phyloP scores from a whole-genome alignment of 2,797 vertebrate species.

The Austrolebias charrua region DNA sequence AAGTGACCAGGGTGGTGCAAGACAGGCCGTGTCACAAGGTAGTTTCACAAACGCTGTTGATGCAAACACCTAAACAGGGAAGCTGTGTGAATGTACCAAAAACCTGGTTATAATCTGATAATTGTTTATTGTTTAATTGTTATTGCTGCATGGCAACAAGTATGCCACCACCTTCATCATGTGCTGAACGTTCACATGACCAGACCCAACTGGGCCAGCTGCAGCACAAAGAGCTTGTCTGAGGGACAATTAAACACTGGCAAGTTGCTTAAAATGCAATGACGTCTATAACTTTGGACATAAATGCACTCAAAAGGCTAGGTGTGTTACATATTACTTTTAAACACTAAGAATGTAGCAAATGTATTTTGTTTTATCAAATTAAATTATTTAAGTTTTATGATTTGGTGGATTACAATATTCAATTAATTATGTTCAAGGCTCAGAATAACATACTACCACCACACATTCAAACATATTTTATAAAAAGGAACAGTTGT shows the following conservation, averaged over 20 bases:
- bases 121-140: not conserved
- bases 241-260: not conserved
- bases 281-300: not conserved
- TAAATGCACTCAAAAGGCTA: too few relatives aligned
- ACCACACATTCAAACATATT: too few relatives aligned
- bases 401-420: too few relatives aligned
- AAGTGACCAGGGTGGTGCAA: slow-evolving; percentile 31
- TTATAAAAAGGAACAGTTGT: too few relatives aligned
- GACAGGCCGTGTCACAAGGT: slow-evolving; percentile 16
- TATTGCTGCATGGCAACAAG: not conserved
- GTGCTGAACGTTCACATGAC: not conserved
- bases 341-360: too few relatives aligned
- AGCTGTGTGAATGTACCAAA: not conserved
- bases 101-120: not conserved
- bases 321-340: too few relatives aligned
- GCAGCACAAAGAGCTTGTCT: too few relatives aligned
- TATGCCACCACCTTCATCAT: not conserved
- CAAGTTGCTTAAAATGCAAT: not conserved
- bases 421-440: too few relatives aligned
- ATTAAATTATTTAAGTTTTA: too few relatives aligned
- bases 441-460: too few relatives aligned
- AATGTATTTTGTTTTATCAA: too few relatives aligned
- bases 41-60: slow-evolving; percentile 14
- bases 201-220: not conserved
- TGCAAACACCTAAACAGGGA: not conserved